Evolutionary conservation across 1,140 invertebrate genomes (phyloP).

Genomic region (Ptiloglossa arizonensis): DNA sequence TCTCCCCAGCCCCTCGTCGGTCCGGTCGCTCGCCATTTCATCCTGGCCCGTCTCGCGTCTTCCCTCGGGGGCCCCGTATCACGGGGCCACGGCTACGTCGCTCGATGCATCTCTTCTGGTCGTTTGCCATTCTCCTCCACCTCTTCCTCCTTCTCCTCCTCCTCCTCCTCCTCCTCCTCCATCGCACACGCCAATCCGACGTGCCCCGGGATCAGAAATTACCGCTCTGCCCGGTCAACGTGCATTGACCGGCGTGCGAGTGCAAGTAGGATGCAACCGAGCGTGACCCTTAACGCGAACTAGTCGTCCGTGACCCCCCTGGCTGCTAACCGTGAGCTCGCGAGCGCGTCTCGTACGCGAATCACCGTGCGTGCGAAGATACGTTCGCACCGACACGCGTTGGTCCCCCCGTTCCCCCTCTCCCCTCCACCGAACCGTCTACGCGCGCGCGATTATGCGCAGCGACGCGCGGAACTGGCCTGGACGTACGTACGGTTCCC

Average conservation of each 20-base stretch:
- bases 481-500: background rate
- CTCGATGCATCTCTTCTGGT: constrained; percentile 48
- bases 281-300: constrained; percentile 76
- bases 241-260: constrained; percentile 75
- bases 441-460: constrained; percentile 30
- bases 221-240: constrained; percentile 70
- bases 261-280: constrained; percentile 68
- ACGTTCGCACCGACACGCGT: background rate
- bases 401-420: no score
- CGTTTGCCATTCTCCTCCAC: constrained; percentile 46
- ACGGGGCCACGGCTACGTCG: constrained; percentile 19
- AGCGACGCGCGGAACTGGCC: constrained; percentile 10
- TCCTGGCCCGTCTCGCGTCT: background rate
- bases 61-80: constrained; percentile 10
- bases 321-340: constrained; percentile 21
- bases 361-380: background rate
- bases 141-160: no score
- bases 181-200: constrained; percentile 65
- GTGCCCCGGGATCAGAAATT: constrained; percentile 75
- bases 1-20: no score
- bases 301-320: constrained; percentile 77
- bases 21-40: no score
- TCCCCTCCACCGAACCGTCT: no score
- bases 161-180: no score
- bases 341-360: no score